A percentile compares a stretch with the other conserved stretches of the same genome.
Evolutionary conservation across 2,888 invertebrate genomes (phyloP).

Genomic region (Exephanes ischioxanthus): DNA sequence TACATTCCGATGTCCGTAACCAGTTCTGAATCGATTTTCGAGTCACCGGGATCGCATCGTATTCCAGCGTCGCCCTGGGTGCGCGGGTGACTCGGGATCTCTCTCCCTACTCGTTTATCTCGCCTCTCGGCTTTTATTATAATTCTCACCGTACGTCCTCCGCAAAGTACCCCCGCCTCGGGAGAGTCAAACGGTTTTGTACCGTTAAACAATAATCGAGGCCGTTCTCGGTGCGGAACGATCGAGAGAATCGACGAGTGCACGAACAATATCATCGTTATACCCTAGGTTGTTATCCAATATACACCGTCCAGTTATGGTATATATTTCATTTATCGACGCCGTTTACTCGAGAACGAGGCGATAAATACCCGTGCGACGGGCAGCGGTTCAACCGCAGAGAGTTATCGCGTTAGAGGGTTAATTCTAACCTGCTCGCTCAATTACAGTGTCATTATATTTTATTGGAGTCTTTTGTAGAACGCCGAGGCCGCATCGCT

Average conservation of each 20-base stretch:
- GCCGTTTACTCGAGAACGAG: neutral
- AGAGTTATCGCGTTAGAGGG: conserved; percentile 7
- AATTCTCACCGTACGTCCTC: conserved; percentile 3
- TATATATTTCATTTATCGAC: neutral
- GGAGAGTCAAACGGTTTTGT: neutral
- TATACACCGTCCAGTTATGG: neutral
- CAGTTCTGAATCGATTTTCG: conserved; percentile 80
- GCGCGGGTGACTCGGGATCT: conserved; percentile 50
- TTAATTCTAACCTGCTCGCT: neutral
- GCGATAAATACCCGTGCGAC: neutral
- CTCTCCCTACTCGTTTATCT: conserved; percentile 46
- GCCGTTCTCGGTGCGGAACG: conserved; percentile 30
- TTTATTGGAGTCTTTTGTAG: neutral
- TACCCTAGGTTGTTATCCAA: neutral
- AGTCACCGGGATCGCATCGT: conserved; percentile 68
- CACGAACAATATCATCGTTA: neutral
- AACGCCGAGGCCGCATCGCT: neutral
- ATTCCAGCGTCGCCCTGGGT: conserved; percentile 40
- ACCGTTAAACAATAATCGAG: conserved; percentile 56
- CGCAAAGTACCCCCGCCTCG: neutral
- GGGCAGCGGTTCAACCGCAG: neutral
- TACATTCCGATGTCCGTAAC: conserved; percentile 79
- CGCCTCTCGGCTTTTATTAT: conserved; percentile 7
- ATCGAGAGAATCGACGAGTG: neutral
- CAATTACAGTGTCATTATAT: neutral